These are phyloP conservation scores for Aulostomus chinensis DNA, from an alignment of 2,797 vertebrate species.

Conservation along the genomic window DNA sequence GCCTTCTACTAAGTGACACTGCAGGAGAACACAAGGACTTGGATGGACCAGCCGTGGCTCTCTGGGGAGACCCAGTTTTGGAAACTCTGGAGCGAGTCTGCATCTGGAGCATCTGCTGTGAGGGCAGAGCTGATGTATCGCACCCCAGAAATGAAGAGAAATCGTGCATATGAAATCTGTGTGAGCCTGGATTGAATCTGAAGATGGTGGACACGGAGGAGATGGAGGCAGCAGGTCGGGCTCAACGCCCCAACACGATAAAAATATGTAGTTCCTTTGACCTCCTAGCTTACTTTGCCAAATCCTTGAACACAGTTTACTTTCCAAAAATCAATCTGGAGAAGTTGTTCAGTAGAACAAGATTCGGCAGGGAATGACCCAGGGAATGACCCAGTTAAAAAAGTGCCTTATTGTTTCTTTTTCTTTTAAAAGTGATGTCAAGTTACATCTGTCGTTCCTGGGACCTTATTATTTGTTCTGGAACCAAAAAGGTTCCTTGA, in stretches of 20 bases:
- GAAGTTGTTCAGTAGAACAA: background rate
- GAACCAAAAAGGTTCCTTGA: too few species aligned
- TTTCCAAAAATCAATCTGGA: background rate
- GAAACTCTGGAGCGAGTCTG: conserved; percentile 31
- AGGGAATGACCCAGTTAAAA: too few species aligned
- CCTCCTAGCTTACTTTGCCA: conserved; percentile 13
- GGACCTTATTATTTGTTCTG: too few species aligned
- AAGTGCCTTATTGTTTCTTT: too few species aligned
- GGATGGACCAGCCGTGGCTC: conserved; percentile 26
- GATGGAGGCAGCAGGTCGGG: conserved; percentile 11
- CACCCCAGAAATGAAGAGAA: conserved; percentile 29
- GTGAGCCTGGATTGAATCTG: too few species aligned
- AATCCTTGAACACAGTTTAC: conserved; percentile 6
- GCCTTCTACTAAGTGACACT: conserved; percentile 52
- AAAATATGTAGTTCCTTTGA: conserved; percentile 2
- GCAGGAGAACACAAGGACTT: conserved; percentile 47
- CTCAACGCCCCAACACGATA: background rate
- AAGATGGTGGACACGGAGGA: conserved; percentile 11
- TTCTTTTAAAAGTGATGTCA: too few species aligned
- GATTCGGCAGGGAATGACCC: too few species aligned
- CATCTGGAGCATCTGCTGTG: conserved; percentile 58
- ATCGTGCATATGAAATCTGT: conserved; percentile 39
- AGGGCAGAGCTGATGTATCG: conserved; percentile 62
- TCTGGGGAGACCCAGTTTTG: conserved; percentile 41
- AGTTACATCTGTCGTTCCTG: too few species aligned